Conservation (phyloP, 2,888 invertebrate species). For the Anthophora plumipes region DNA sequence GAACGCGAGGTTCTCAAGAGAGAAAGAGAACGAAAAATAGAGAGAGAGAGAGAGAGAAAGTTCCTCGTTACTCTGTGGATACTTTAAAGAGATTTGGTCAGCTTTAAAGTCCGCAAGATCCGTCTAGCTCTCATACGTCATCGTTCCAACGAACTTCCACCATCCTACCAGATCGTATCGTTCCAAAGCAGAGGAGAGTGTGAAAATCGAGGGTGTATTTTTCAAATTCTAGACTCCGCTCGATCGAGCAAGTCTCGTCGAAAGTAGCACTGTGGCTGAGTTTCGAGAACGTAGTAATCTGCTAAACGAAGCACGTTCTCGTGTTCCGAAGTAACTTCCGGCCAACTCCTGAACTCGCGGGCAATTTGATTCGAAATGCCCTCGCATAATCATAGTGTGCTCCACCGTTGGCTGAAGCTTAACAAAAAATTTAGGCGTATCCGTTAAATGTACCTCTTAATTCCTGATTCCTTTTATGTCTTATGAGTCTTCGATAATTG, state of each 20-base stretch:
- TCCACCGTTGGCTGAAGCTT: no score
- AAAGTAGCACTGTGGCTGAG: not conserved
- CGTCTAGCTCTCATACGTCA: not conserved
- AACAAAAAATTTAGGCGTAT: not conserved
- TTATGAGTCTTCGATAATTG: no score
- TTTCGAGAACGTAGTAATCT: constrained; percentile 19
- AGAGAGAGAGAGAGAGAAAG: not conserved
- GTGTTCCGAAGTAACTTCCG: not conserved
- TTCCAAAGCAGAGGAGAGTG: not conserved
- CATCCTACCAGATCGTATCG: not conserved
- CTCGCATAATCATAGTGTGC: constrained; percentile 6
- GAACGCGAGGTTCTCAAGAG: not conserved
- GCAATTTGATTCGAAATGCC: constrained; percentile 8
- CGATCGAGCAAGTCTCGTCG: not conserved
- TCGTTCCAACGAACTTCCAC: not conserved
- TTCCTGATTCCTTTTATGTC: not conserved
- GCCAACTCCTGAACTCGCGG: not conserved
- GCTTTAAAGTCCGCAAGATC: constrained; percentile 47
- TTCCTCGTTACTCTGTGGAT: constrained; percentile 9
- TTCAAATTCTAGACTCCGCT: not conserved
- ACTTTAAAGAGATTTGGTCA: constrained; percentile 59
- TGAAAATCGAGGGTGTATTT: not conserved
- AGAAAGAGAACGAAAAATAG: not conserved
- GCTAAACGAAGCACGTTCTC: constrained; percentile 24
- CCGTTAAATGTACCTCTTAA: not conserved